Evolutionary conservation across 2,797 vertebrate genomes (phyloP).

Genomic region (Lacerta viridis): DNA sequence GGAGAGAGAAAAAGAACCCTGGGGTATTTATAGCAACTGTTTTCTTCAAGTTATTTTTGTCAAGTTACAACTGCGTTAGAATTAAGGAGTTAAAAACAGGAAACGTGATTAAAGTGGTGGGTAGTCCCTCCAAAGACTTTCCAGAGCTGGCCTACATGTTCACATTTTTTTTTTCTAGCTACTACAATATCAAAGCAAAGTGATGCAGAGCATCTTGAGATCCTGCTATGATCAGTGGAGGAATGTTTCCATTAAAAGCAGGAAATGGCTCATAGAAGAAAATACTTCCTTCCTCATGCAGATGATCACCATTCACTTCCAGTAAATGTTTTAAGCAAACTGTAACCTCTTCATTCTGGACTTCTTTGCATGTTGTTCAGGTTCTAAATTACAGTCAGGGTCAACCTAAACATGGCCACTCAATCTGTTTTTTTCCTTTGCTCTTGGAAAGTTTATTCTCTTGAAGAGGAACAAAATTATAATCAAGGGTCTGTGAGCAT

Average conservation of each 20-base stretch:
- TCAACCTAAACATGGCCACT: neutral
- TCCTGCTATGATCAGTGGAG: constrained; percentile 66
- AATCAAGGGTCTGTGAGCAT: neutral
- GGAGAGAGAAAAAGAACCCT: constrained; percentile 66
- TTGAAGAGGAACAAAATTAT: neutral
- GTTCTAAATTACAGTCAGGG: neutral
- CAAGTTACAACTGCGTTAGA: constrained; percentile 79
- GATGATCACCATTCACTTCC: constrained; percentile 55
- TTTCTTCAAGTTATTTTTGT: constrained; percentile 82
- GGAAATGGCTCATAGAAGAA: constrained; percentile 76
- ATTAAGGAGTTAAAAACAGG: constrained; percentile 85
- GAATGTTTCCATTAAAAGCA: constrained; percentile 74
- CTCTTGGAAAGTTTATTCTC: constrained; percentile 4
- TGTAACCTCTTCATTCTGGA: constrained; percentile 2
- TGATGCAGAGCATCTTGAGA: constrained; percentile 73
- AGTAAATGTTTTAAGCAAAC: constrained; percentile 36
- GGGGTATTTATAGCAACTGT: constrained; percentile 80
- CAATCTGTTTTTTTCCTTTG: neutral
- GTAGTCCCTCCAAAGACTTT: constrained; percentile 83
- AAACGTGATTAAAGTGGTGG: constrained; percentile 85
- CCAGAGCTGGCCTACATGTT: constrained; percentile 79
- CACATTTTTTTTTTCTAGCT: constrained; percentile 72
- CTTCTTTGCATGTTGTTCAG: neutral
- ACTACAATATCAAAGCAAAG: constrained; percentile 76
- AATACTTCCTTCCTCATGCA: constrained; percentile 56